Base-by-base conservation (phyloP, 2,888 invertebrate species). In the Stenichneumon culpator region DNA sequence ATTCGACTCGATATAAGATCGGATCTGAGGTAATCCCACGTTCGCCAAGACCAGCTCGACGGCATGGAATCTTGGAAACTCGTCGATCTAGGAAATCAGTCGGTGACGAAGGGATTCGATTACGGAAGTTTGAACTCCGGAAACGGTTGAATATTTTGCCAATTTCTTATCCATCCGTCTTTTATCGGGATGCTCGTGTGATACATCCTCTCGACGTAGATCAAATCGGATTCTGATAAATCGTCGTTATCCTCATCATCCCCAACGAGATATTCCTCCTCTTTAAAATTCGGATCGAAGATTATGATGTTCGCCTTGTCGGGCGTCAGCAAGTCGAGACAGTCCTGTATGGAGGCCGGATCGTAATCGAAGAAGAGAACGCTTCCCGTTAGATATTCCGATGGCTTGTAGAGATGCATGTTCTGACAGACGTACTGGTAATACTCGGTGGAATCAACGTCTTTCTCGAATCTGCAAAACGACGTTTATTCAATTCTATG, bases 371-470 rank as follows among this genome's bases (percentile, higher is more conserved):
- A 97, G 92, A 96, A 96, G 0, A 98, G 94, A 79, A 96, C 95
- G 65, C 96, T 95, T 1, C 98, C 98, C 0, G 97, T 96, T 79
- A 98, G 95, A 91, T 96, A 97, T 93, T 97, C 96, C 89, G 96
- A 95, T 0, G 97, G 96, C 0, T 97, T 96, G 94, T 96, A 98
- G 91, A 96, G 95, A 89, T 97, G 97, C 96, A 97, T 97, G 89
- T 96, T 96, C 90, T 97, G 96, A 1, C 96, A 95, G n/a, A 98
- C 89, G 28, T 95, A 95, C 94, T 97, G 97, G 0, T 97, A 98
- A 91, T 97, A 96, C 82, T 97, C 97, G 1, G 95, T 94, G 0
- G 97, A 96, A 70, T 95, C 95, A 0, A 95, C 95, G 90, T 97
- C 97, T 68, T 96, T 95, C 73, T 95, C 95, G 93, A 96, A 97